Base-by-base conservation (phyloP, 1,140 invertebrate species). In the Drosophila dunni region DNA sequence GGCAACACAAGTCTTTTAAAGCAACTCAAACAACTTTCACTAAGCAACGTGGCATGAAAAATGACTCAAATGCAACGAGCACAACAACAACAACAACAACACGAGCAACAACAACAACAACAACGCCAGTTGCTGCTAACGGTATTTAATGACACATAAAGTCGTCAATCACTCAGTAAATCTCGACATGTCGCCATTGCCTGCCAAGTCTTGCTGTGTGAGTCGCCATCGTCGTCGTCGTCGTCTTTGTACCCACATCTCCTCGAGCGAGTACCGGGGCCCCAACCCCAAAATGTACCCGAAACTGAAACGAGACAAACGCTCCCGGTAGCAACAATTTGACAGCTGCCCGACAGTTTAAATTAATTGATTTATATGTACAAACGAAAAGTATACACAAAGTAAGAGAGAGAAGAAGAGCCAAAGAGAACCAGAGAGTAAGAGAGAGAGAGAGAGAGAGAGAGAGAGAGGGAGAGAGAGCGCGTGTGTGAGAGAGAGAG, bases 61-160 rank as follows among this genome's bases (percentile, higher is more conserved):
- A 79, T 79, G 68, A 68, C 64, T 77, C 56, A 40, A 75, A 75
- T 56, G 61, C 45, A 64, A n/a, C 24, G 72, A 42, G 42, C 29
- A 34, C n/a, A 61, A 33, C 60, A 24, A 33, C 56, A 61, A 33
- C 60, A 24, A 33, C 56, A 63, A 62, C 51, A 36, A 17, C 13
- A 38, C 24, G n/a, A 20, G 24, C 50, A 68, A 46, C 38, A 67
- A 61, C 57, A 34, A 54, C 48, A 56, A 46, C 71, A 45, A 17
- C 42, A 65, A 70, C 51, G 62, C 63, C 64, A 65, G 69, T 56
- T 44, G 50, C 71, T 75, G 81, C 78, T 84, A 89, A 90, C 84
- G 85, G 85, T 84, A 81, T 84, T 90, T 90, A 89, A 89, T 89
- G 84, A 90, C 85, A 89, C 84, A 89, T 84, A 69, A 89, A 89